Base-by-base conservation (phyloP, 1,140 invertebrate genomes). In the Papilio helenus region DNA sequence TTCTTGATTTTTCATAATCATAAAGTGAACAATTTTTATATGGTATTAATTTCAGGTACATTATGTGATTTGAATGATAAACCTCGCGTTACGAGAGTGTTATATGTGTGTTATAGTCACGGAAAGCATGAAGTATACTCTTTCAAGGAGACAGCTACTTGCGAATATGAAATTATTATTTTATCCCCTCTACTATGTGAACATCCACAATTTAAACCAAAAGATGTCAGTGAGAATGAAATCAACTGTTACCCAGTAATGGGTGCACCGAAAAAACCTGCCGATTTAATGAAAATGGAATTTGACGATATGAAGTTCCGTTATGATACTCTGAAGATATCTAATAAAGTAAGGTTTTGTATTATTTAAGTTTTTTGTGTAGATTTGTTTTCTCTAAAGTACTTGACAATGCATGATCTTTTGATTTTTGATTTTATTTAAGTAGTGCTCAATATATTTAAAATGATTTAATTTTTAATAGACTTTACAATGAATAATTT, bases 51-150 rank as follows among this genome's bases (percentile, higher is more conserved):
- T 88, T 55, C 85, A 95, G 94, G 99, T 3, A 99, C 98, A 1
- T 82, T 97, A n/a, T 99, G 99, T 93, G 99, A 99, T 87, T 94
- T 99, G 42, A 99, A 97, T 83, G 96, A 96, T 77, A 96, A 97
- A 85, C 97, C 98, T 12, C 95, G 99, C 42, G 94, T 96, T 3
- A 98, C 98, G 3, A 96, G 96, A 87, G 96, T 99, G 5, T 93
- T 97, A 2, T 99, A 98, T 89, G 97, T 98, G 0, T 99, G 98
- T 90, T 98, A 97, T 88, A 95, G 95, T 29, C 96, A 97, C 86
- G 97, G 97, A n/a, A 98, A 98, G 85, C 98, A 99, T 86, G 98
- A 99, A 87, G 96, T 99, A 16, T 98, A 98, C 89, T 98, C 98
- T 0, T 95, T 99, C 46, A 99, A 99, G 89, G 99, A 99, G 95